Base-by-base conservation (phyloP, 2,113 vertebrate genomes). In the Bombycilla garrulus region DNA sequence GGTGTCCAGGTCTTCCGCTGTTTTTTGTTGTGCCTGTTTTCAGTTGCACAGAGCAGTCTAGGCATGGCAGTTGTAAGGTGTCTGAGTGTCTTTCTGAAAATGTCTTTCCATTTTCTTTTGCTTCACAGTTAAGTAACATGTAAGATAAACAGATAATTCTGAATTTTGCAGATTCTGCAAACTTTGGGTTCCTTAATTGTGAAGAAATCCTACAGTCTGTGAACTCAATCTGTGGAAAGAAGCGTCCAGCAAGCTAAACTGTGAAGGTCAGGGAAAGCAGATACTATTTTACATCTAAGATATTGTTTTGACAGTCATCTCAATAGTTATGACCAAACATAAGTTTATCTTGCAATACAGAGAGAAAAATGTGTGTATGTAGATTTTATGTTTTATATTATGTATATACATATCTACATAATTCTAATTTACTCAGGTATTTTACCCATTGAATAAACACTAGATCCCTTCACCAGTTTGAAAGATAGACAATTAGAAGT, bases 11-110 rank as follows among this genome's bases (percentile, higher is more conserved):
- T 12, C 6, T 64, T 72, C 57, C 69, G n/a, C 18, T 90, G 24
- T 2, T 24, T 64, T 65, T 15, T 71, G 5, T 31, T 35, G 35
- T 44, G 9, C 15, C 26, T 60, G 4, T 76, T 93, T 79, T 60
- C 57, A 48, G 35, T 56, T 66, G 42, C 31, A 35, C 12, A 29
- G 21, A 33, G 15, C 20, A 16, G 29, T 64, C 19, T 38, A 10
- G 15, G 11, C 1, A 0, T 0, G 2, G 12, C 13, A 4, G 17
- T 42, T 79, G 4, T 28, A 33, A 33, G 15, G 10, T 67, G 17
- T 17, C 42, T 60, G 2, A 44, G n/a, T n/a, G 8, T 36, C 22
- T 57, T 80, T 48, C 57, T 61, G 57, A 77, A 92, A 88, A 53
- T 16, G 5, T 36, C 28, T 53, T 85, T 38, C 29, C 21, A 42